These are phyloP conservation scores for Nephrotoma guestfalica DNA, from an alignment of 2,888 invertebrate genomes.

Conservation along the genomic window DNA sequence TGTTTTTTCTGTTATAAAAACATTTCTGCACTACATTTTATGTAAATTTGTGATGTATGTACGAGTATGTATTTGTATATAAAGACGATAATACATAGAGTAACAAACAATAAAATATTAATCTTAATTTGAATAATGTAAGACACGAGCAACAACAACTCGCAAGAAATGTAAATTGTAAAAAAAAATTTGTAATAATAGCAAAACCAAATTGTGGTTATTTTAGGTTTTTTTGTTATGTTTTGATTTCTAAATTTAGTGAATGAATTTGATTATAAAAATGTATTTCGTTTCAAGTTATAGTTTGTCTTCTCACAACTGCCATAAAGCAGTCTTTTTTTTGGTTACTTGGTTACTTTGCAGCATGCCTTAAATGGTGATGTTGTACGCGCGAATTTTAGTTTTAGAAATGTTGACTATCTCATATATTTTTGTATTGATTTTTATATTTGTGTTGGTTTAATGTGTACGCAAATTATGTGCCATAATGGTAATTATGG, in stretches of 20 bases:
- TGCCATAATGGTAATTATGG: not conserved
- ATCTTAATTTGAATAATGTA: not conserved
- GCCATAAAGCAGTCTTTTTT: not conserved
- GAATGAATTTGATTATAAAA: not conserved
- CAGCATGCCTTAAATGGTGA: not conserved
- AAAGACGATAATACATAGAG: not conserved
- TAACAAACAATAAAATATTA: not conserved
- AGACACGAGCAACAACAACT: not conserved
- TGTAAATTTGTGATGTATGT: not conserved
- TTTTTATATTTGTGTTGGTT: not conserved
- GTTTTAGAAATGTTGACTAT: not conserved
- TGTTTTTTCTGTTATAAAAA: not conserved
- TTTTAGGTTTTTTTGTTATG: not conserved
- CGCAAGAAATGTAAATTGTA: not conserved
- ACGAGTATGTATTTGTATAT: not conserved
- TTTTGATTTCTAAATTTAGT: not conserved
- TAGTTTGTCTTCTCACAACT: not conserved
- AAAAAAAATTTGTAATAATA: not conserved
- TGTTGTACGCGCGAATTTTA: not conserved
- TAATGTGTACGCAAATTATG: not conserved
- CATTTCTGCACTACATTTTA: not conserved
- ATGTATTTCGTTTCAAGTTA: not conserved
- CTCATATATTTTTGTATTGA: not conserved
- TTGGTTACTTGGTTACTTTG: not conserved
- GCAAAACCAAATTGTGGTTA: not conserved